phyloP scores from a whole-genome alignment of 2,888 invertebrate species.

The Marasmarcha lunaedactyla region DNA sequence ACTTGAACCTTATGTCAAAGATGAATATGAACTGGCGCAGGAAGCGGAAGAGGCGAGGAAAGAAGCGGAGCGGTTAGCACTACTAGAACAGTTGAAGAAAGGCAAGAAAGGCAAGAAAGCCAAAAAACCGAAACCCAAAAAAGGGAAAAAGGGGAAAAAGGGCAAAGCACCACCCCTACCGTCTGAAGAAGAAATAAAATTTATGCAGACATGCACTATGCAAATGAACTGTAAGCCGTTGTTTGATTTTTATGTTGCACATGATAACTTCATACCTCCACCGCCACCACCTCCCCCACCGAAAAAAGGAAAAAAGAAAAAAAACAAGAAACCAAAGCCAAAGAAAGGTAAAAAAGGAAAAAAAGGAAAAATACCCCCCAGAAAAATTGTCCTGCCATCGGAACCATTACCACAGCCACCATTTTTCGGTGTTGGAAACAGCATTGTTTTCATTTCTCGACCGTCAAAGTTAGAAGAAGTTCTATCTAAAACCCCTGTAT shows the following conservation, averaged over 20 bases:
- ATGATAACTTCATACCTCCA: slow-evolving; percentile 56
- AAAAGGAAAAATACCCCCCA: slow-evolving; percentile 27
- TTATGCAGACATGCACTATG: slow-evolving; percentile 54
- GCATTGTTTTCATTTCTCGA: slow-evolving; percentile 50
- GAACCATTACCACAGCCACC: slow-evolving; percentile 60
- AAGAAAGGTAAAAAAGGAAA: slow-evolving; percentile 33
- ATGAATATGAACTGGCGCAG: slow-evolving; percentile 47
- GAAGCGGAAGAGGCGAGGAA: slow-evolving; percentile 41
- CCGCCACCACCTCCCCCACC: slow-evolving; percentile 46
- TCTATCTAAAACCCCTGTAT: slow-evolving; percentile 45
- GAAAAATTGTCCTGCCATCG: slow-evolving; percentile 42
- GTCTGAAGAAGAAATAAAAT: slow-evolving; percentile 60
- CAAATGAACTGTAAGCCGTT: slow-evolving; percentile 54
- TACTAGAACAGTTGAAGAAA: slow-evolving; percentile 37
- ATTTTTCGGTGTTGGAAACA: slow-evolving; percentile 56
- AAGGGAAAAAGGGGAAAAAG: slow-evolving; percentile 37
- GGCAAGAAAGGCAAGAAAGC: slow-evolving; percentile 15
- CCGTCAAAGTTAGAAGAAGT: slow-evolving; percentile 49
- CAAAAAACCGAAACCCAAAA: slow-evolving; percentile 19
- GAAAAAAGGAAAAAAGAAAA: slow-evolving; percentile 20
- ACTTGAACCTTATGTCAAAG: slow-evolving; percentile 51
- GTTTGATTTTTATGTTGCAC: slow-evolving; percentile 58
- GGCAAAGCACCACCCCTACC: slow-evolving; percentile 48
- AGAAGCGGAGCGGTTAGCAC: slow-evolving; percentile 43
- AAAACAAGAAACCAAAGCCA: slow-evolving; percentile 28